phyloP scores from a whole-genome alignment of 1,140 invertebrate genomes.

The Dendroctonus ponderosae region DNA sequence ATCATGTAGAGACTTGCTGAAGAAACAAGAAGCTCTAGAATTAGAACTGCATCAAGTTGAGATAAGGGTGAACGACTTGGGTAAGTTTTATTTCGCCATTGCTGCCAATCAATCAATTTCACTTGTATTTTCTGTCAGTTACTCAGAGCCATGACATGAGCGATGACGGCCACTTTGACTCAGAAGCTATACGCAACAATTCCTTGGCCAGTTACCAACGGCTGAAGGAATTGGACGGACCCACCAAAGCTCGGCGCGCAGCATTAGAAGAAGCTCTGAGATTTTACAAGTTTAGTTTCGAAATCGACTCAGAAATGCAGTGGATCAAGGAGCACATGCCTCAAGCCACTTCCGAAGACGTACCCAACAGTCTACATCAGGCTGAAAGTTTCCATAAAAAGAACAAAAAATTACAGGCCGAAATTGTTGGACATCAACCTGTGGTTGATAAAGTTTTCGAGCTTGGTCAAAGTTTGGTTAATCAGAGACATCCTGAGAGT shows the following conservation, averaged over 20 bases:
- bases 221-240: slow-evolving; percentile 62
- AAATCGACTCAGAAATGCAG: slow-evolving; percentile 88
- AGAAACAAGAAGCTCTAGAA: slow-evolving; percentile 82
- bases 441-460: slow-evolving; percentile 79
- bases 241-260: slow-evolving; percentile 65
- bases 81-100: slow-evolving; percentile 6
- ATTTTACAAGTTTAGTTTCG: slow-evolving; percentile 93
- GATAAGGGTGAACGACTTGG: slow-evolving; percentile 70
- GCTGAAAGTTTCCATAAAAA: slow-evolving; percentile 91
- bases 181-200: slow-evolving; percentile 76
- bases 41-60: slow-evolving; percentile 78
- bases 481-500: slow-evolving; percentile 73
- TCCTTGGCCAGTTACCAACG: slow-evolving; percentile 71
- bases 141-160: slow-evolving; percentile 85
- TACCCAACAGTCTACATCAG: slow-evolving; percentile 84
- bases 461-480: slow-evolving; percentile 67
- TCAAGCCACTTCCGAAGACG: slow-evolving; percentile 70
- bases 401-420: slow-evolving; percentile 86
- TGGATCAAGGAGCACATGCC: slow-evolving; percentile 92
- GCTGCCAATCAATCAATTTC: neutral
- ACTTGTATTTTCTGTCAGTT: slow-evolving; percentile 44
- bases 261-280: slow-evolving; percentile 75
- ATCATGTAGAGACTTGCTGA: slow-evolving; percentile 83
- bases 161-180: slow-evolving; percentile 91
- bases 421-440: slow-evolving; percentile 78